Conservation (phyloP, 1,140 invertebrate species). For the Eumeta japonica region DNA sequence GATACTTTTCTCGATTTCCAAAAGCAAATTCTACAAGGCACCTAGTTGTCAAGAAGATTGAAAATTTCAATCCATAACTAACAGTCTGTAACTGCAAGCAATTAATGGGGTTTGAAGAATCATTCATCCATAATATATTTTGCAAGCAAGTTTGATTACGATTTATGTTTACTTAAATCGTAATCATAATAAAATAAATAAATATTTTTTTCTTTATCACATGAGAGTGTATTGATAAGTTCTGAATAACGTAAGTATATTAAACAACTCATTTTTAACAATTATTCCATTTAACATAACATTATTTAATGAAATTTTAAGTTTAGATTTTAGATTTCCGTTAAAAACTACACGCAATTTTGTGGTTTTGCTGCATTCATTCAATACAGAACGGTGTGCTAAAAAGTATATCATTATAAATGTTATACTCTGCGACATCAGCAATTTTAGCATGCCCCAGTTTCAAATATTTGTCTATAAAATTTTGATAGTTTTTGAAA, state of each 20-base stretch:
- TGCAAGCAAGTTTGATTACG: too few relatives aligned
- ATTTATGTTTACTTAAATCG: not conserved
- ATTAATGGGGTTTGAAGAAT: too few relatives aligned
- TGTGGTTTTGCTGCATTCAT: too few relatives aligned
- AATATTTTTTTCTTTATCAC: constrained; percentile 5
- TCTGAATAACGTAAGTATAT: not conserved
- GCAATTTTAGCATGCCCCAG: constrained; percentile 14
- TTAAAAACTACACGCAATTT: too few relatives aligned
- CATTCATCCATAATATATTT: constrained; percentile 5
- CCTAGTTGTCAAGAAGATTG: constrained; percentile 1
- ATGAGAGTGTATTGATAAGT: not conserved
- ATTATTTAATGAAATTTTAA: too few relatives aligned
- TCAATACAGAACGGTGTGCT: constrained; percentile 3
- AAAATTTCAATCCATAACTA: not conserved
- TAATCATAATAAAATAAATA: too few relatives aligned
- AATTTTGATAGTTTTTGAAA: constrained; percentile 10
- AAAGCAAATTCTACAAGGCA: constrained; percentile 3
- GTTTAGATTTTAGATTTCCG: constrained; percentile 1
- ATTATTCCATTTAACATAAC: not conserved
- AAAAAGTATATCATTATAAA: constrained; percentile 2
- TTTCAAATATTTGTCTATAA: constrained; percentile 17
- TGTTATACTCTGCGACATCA: constrained; percentile 4
- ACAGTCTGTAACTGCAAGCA: too few relatives aligned
- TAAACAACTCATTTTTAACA: constrained; percentile 1
- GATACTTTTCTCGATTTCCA: too few relatives aligned